Base-by-base conservation (phyloP, 2,888 invertebrate species). In the Pristionchus maxplancki region DNA sequence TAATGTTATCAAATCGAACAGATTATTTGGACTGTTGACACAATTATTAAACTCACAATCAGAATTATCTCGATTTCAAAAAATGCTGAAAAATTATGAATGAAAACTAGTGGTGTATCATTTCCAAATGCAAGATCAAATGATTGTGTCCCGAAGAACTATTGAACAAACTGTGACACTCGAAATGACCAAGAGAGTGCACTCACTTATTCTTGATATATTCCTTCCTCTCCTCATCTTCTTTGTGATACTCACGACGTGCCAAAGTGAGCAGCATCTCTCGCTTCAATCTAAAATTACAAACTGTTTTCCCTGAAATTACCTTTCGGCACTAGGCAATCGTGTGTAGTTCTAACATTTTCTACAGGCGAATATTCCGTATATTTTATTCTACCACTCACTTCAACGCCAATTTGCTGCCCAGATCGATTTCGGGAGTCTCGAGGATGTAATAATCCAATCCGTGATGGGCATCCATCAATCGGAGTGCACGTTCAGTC, bases 391-490 rank as follows among this genome's bases (percentile, higher is more conserved):
- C 4, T 24, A 71, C 71, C 34, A 40, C 87, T 31, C 31, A 91
- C 91, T 83, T 90, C 53, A 90, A 90, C 3, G 97, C 98, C 91
- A 99, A 95, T 93, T 96, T 95, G 0, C 98, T 98, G 92, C 96
- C 96, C 88, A 99, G 96, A 95, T 99, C 98, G 95, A 97, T 97
- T 20, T 98, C 98, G 90, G 97, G 96, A 20, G 97, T 98, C 96
- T 97, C 94, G 37, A 99, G 96, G 93, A 99, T 96, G 95, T 99
- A 99, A 95, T 97, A 97, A 95, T 99, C 99, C 93, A 99, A 97
- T 15, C 99, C 99, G 95, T 97, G 97, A 94, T 97, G 96, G 91
- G 97, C 96, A 95, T 98, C 97, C 91, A 99, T 97, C 91, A 97
- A 96, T 92, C 96, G 96, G 88, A 98, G 96, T 0, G 98, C 97